phyloP scores from a whole-genome alignment of 2,888 invertebrate genomes.

The Drosophila nigritarsus region DNA sequence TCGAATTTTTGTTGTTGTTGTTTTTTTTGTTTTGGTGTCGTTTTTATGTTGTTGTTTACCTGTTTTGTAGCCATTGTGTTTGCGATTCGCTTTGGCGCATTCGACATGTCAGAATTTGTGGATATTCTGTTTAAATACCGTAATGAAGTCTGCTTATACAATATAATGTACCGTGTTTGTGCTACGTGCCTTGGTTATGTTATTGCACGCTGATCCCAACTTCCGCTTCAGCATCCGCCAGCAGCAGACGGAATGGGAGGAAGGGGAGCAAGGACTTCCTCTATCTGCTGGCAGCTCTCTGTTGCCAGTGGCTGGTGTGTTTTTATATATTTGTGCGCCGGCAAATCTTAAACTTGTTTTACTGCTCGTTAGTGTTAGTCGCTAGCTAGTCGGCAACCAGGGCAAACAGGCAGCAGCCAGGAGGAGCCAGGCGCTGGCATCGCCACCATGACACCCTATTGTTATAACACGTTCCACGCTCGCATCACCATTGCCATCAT shows the following conservation, averaged over 20 bases:
- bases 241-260: not conserved
- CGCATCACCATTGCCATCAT: conserved; percentile 15
- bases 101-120: conserved; percentile 76
- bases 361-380: conserved; percentile 80
- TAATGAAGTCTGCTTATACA: conserved; percentile 84
- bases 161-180: conserved; percentile 84
- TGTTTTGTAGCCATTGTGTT: conserved; percentile 46
- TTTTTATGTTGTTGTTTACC: conserved; percentile 1
- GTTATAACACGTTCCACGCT: conserved; percentile 71
- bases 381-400: conserved; percentile 38
- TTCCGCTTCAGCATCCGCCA: conserved; percentile 50
- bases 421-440: conserved; percentile 6
- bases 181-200: conserved; percentile 83
- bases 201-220: conserved; percentile 73
- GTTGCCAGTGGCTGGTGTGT: conserved; percentile 41
- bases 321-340: conserved; percentile 74
- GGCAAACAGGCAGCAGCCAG: not conserved
- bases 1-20: not conserved
- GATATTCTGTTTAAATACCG: conserved; percentile 84
- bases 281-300: not conserved
- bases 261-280: not conserved
- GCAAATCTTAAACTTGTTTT: conserved; percentile 81
- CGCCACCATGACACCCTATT: conserved; percentile 70
- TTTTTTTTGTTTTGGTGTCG: not conserved
- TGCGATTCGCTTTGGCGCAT: conserved; percentile 38